Conservation (phyloP, 2,113 vertebrate species). For the Pelodiscus sinensis region DNA sequence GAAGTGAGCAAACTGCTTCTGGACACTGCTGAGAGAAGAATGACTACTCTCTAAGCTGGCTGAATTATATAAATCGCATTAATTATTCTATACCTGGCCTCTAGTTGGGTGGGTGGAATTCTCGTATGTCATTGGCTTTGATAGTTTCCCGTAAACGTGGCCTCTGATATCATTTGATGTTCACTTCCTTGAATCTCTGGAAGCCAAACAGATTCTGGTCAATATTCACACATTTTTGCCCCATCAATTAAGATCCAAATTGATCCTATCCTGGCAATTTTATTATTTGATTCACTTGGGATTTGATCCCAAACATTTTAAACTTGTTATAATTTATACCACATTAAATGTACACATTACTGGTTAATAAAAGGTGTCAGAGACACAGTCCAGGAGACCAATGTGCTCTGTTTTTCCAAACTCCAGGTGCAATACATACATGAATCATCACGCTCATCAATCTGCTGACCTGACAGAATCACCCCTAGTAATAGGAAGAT, state of each 20-base stretch:
- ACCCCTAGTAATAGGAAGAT: background rate
- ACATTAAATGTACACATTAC: background rate
- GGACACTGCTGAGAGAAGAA: background rate
- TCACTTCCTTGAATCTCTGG: background rate
- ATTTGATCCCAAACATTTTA: rapidly evolving
- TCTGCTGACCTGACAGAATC: background rate
- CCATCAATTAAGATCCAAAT: background rate
- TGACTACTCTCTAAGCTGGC: background rate
- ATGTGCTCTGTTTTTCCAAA: background rate
- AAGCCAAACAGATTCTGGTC: background rate
- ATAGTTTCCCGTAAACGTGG: background rate
- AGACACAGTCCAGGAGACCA: background rate
- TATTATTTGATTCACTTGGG: background rate
- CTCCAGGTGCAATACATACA: background rate
- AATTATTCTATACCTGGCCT: background rate
- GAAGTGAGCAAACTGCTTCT: constrained; percentile 14
- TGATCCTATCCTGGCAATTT: background rate
- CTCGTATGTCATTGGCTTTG: background rate
- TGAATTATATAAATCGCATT: background rate
- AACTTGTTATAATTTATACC: background rate
- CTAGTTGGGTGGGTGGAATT: background rate
- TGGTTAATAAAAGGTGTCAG: background rate
- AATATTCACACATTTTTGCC: rapidly evolving
- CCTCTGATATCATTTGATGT: too few species aligned
- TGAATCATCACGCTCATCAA: background rate